A percentile compares a stretch with the other conserved stretches of the same genome.
phyloP scores from a whole-genome alignment of 2,888 invertebrate species.

The Hirtodrosophila histrioides region DNA sequence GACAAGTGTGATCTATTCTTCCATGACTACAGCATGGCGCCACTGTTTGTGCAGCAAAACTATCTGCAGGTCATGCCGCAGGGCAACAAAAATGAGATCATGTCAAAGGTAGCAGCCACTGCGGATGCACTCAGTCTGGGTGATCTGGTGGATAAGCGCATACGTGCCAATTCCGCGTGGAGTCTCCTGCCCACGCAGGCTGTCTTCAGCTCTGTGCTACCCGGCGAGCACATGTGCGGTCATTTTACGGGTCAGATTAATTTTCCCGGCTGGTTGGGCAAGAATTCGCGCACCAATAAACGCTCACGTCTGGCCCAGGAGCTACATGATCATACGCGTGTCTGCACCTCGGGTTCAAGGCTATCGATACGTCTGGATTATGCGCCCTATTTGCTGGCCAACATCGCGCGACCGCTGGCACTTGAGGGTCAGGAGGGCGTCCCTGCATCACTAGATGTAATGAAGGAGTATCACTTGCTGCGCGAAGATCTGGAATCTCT shows the following conservation, averaged over 20 bases:
- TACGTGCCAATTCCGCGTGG: conserved; percentile 94
- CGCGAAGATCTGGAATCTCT: conserved; percentile 96
- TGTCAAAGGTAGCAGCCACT: conserved; percentile 90
- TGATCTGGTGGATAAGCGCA: conserved; percentile 92
- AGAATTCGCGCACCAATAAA: conserved; percentile 94
- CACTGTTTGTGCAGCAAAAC: conserved; percentile 99
- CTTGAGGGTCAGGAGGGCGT: conserved; percentile 90
- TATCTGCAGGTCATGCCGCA: conserved; percentile 93
- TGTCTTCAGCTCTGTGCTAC: conserved; percentile 95
- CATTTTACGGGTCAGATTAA: conserved; percentile 91
- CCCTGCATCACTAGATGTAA: conserved; percentile 88
- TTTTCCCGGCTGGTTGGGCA: conserved; percentile 98
- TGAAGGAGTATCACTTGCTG: conserved; percentile 93
- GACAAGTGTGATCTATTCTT: conserved; percentile 97
- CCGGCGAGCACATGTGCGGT: conserved; percentile 94
- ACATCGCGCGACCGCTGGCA: conserved; percentile 91
- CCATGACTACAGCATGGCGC: conserved; percentile 97
- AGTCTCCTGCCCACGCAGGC: conserved; percentile 93
- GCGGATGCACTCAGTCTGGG: conserved; percentile 94
- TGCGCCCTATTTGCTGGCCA: conserved; percentile 90
- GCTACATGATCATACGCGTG: conserved; percentile 93
- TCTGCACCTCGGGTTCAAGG: conserved; percentile 92
- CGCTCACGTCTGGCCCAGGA: conserved; percentile 92
- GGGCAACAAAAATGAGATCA: conserved; percentile 86
- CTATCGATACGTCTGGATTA: conserved; percentile 95